Evolutionary conservation across 1,140 invertebrate species (phyloP), one percentile per base, ranked within the genome.

Genomic region (Lamellibrachia luymesi): DNA sequence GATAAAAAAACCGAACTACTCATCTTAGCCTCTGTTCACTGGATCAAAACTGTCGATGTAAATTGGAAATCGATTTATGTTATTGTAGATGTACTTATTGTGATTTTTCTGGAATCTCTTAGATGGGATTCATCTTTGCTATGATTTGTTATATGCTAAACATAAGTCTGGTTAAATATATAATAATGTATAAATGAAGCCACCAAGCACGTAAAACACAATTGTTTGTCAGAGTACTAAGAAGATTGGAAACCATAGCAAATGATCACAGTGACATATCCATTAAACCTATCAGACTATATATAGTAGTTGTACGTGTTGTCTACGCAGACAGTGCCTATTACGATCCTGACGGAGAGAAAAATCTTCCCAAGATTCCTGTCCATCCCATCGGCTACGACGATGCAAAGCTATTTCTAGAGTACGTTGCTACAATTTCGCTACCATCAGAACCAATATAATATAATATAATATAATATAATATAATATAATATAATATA

Each of bases 351-450:
- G 8, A 89, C 10, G 93, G 94, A 27, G 92, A 94, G 50, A 90
- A 94, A 10, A 51, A 93, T 10, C 90, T 96, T 22, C 95, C 94
- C 17, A 93, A 90, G 64, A 95, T 96, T 51, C 95, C 96, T 49
- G 94, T 94, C 64, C 95, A 96, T 90, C 95, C 95, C 10, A 95
- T 96, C 90, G 96, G 96, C 90, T 96, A 95, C 94, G 92, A 94
- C 49, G 94, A 94, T 22, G 95, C 95, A n/a, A 51, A 92, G n/a
- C 52, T 92, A 51, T 91, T 93, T 22, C 50, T 93, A 50, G 1
- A 80, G 64, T 80, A 80, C 13, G 64, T 80, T 56, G 52, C 52
- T 56, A 1, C 52, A 56, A 56, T 56, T 13, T 56, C 52, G 13
- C 52, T 56, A 56, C 52, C 6, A 56, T 56, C 52, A 56, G 13